Evolutionary conservation across 2,888 invertebrate species (phyloP).

Genomic region (Pristionchus mayeri): DNA sequence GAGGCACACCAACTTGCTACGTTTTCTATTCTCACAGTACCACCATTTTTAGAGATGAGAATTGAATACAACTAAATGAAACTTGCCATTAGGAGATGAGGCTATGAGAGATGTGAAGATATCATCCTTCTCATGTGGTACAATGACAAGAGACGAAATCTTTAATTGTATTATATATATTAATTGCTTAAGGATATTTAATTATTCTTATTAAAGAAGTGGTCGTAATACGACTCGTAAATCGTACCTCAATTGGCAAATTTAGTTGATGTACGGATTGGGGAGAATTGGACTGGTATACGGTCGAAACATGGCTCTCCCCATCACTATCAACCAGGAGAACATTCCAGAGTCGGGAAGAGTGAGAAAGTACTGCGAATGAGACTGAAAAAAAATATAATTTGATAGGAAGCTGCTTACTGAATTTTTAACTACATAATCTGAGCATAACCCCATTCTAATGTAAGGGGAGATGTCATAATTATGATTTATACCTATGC

Average conservation of each 20-base stretch:
- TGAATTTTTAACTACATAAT: neutral
- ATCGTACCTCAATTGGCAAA: conserved; percentile 26
- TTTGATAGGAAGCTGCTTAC: neutral
- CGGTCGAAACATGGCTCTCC: neutral
- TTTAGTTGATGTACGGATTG: conserved; percentile 23
- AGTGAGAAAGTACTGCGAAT: neutral
- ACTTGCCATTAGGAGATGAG: neutral
- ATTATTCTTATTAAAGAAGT: neutral
- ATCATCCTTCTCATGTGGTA: neutral
- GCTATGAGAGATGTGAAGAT: conserved; percentile 2
- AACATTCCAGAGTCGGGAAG: conserved; percentile 13
- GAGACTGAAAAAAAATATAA: neutral
- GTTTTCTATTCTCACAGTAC: too few species aligned
- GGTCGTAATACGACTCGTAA: too few species aligned
- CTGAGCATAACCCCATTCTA: too few species aligned
- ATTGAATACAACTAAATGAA: neutral
- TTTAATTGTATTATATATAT: neutral
- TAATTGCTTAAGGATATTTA: neutral
- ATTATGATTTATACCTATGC: too few species aligned
- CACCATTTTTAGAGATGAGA: neutral
- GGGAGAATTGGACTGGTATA: neutral
- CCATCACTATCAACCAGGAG: conserved; percentile 29
- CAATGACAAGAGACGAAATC: neutral
- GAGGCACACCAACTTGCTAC: too few species aligned
- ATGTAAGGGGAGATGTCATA: too few species aligned